These are phyloP conservation scores for Globodera ellingtonae DNA, from an alignment of 1,140 invertebrate genomes.

Conservation along the genomic window DNA sequence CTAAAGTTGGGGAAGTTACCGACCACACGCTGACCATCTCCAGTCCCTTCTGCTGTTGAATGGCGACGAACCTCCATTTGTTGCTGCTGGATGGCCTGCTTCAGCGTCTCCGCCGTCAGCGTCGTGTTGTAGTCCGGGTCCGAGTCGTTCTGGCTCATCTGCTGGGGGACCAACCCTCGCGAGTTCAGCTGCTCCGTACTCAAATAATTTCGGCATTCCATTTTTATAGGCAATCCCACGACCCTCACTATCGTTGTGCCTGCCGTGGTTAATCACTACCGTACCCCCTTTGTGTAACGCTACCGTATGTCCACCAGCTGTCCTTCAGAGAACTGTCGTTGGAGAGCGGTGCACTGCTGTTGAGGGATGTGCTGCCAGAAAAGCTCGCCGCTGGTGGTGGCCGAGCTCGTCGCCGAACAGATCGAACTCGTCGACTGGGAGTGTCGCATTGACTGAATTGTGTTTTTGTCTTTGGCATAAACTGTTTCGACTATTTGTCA, in stretches of 20 bases:
- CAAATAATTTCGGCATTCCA: no score
- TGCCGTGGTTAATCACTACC: no score
- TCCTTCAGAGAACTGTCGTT: slow-evolving; percentile 21
- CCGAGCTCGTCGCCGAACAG: slow-evolving; percentile 43
- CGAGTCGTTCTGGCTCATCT: slow-evolving; percentile 48
- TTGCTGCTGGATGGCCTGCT: slow-evolving; percentile 10
- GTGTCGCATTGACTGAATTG: slow-evolving; percentile 34
- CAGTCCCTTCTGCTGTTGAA: not conserved
- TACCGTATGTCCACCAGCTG: slow-evolving; percentile 7
- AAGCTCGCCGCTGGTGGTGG: slow-evolving; percentile 27
- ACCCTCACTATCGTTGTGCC: no score
- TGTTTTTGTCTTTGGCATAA: not conserved
- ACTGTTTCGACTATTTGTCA: no score
- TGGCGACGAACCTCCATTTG: slow-evolving; percentile 8
- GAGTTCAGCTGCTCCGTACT: not conserved
- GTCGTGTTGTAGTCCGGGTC: slow-evolving; percentile 64
- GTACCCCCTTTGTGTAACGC: not conserved
- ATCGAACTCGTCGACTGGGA: slow-evolving; percentile 52
- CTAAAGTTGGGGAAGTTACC: not conserved
- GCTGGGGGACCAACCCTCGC: slow-evolving; percentile 25
- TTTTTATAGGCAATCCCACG: no score
- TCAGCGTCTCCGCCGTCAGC: slow-evolving; percentile 55
- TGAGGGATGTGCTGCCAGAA: slow-evolving; percentile 3
- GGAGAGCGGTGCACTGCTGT: not conserved
- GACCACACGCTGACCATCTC: not conserved